phyloP scores from a whole-genome alignment of 2,797 vertebrate species.

The Bradypodion pumilum region DNA sequence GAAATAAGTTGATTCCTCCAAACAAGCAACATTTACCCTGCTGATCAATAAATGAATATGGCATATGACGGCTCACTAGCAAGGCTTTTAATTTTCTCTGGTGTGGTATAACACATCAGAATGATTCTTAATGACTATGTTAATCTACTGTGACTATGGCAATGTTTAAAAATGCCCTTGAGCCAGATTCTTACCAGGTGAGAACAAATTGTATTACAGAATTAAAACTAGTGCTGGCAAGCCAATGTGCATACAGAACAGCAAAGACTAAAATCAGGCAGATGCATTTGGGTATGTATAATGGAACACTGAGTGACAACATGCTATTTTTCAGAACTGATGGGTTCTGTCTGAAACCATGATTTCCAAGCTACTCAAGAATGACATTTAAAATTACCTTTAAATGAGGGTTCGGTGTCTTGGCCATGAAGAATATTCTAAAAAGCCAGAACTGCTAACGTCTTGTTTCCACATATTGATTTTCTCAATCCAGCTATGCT shows the following conservation, averaged over 20 bases:
- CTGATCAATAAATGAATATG: slow-evolving; percentile 6
- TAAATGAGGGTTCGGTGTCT: background rate
- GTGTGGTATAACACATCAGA: background rate
- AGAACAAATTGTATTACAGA: slow-evolving; percentile 16
- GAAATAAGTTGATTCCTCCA: background rate
- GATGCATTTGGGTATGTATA: background rate
- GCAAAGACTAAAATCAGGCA: background rate
- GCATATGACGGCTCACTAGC: background rate
- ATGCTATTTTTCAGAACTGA: background rate
- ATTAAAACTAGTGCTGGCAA: background rate
- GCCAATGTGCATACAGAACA: background rate
- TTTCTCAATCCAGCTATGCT: background rate
- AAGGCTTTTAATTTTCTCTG: background rate
- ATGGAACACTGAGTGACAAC: background rate
- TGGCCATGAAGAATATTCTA: background rate
- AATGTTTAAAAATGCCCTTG: slow-evolving; percentile 1
- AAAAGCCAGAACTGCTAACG: background rate
- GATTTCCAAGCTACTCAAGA: background rate
- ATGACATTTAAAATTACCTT: slow-evolving; percentile 27
- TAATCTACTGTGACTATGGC: background rate
- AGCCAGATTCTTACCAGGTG: background rate
- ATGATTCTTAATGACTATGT: slow-evolving; percentile 15
- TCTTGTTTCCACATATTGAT: background rate
- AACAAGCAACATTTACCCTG: background rate
- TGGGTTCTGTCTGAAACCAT: background rate